phyloP scores from a whole-genome alignment of 2,797 vertebrate species.

The Sebastes vulpes region DNA sequence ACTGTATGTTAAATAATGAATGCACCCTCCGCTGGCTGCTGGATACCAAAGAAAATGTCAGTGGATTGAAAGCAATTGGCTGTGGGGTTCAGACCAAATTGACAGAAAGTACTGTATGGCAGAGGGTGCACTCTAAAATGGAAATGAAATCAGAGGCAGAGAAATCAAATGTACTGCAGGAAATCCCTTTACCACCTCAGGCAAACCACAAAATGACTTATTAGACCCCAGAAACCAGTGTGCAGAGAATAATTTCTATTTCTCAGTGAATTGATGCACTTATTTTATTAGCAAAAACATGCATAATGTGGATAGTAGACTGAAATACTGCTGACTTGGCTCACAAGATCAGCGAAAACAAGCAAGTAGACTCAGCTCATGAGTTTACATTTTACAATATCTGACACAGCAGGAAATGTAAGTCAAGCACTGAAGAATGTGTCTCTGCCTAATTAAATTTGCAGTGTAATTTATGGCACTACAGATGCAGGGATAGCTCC shows the following conservation, averaged over 20 bases:
- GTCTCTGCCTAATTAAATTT: conserved; percentile 25
- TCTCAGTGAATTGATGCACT: background rate
- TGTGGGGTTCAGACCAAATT: conserved; percentile 18
- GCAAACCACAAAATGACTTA: conserved; percentile 24
- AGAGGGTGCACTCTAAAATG: background rate
- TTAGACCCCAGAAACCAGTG: conserved; percentile 6
- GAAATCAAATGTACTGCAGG: conserved; percentile 22
- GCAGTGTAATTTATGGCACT: background rate
- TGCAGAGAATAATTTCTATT: background rate
- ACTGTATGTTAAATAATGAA: conserved; percentile 19
- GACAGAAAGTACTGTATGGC: conserved; percentile 16
- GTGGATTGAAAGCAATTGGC: conserved; percentile 17
- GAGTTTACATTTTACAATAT: conserved; percentile 36
- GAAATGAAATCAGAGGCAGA: conserved; percentile 38
- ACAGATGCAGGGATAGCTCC: background rate
- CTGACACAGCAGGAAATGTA: conserved; percentile 27
- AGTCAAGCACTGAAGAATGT: background rate
- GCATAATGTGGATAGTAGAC: background rate
- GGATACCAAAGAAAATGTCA: conserved; percentile 6
- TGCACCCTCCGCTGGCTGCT: background rate
- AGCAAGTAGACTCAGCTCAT: conserved; percentile 23
- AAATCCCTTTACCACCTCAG: conserved; percentile 7
- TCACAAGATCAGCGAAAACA: background rate
- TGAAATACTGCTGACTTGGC: background rate
- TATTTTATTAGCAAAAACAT: background rate